phyloP scores from a whole-genome alignment of 2,797 vertebrate genomes.

The Columba guinea region DNA sequence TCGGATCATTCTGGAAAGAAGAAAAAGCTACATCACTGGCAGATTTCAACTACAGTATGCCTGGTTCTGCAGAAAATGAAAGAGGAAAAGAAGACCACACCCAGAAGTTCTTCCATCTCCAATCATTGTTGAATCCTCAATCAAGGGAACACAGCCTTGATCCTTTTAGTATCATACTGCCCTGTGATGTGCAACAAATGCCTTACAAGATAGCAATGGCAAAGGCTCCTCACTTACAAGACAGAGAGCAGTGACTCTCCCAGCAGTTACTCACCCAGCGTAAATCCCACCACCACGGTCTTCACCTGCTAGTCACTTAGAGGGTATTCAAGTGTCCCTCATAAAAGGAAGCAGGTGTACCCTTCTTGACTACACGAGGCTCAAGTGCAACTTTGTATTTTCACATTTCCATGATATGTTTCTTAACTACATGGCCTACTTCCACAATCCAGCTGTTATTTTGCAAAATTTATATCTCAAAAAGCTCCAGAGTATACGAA shows the following conservation, averaged over 20 bases:
- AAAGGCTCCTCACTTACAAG: background rate
- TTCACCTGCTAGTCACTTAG: background rate
- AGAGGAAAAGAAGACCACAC: background rate
- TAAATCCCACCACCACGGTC: background rate
- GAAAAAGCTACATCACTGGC: background rate
- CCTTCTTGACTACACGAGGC: background rate
- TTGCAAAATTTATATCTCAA: background rate
- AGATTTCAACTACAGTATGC: background rate
- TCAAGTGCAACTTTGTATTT: background rate
- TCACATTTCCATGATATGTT: background rate
- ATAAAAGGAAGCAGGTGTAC: background rate
- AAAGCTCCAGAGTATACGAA: background rate
- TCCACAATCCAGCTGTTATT: background rate
- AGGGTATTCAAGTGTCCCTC: background rate
- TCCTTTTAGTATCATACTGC: background rate
- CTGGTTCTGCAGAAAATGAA: background rate
- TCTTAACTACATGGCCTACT: background rate
- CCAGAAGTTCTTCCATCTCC: background rate
- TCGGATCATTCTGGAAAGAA: background rate
- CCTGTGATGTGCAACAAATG: fast-evolving
- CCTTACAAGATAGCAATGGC: background rate
- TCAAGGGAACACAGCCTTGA: background rate
- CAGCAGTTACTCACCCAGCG: background rate
- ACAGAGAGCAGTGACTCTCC: background rate
- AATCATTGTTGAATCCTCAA: background rate